phyloP scores from a whole-genome alignment of 2,113 vertebrate species.

The Charina bottae region DNA sequence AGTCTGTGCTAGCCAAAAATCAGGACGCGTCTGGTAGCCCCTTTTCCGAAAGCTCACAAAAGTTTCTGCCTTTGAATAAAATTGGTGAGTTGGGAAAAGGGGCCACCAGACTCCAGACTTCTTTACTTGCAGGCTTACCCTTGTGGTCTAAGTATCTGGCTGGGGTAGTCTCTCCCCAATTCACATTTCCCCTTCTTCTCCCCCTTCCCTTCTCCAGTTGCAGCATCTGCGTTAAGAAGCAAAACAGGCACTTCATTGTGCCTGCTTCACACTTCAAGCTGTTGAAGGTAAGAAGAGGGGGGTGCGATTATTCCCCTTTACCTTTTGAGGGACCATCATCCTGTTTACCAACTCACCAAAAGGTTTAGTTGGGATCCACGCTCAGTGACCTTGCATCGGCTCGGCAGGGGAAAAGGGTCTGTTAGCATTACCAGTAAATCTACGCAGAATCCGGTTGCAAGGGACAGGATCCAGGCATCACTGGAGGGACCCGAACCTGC shows the following conservation, averaged over 20 bases:
- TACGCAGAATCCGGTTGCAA: too few relatives aligned
- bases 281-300: conserved; percentile 80
- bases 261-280: conserved; percentile 86
- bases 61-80: too few relatives aligned
- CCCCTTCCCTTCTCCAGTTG: conserved; percentile 76
- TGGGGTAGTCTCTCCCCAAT: background rate
- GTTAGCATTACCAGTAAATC: too few relatives aligned
- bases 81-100: too few relatives aligned
- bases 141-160: background rate
- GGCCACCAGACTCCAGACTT: background rate
- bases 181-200: background rate
- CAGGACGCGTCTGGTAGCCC: too few relatives aligned
- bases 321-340: background rate
- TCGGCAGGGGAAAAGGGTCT: too few relatives aligned
- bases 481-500: too few relatives aligned
- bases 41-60: too few relatives aligned
- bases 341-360: too few relatives aligned
- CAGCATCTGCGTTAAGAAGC: conserved; percentile 96
- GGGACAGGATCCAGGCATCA: too few relatives aligned
- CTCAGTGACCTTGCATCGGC: background rate
- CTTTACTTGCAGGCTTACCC: background rate
- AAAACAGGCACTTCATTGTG: conserved; percentile 94
- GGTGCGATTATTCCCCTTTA: too few relatives aligned
- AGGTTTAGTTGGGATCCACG: background rate
- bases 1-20: too few relatives aligned